phyloP scores from a whole-genome alignment of 2,888 invertebrate genomes.

The Aleiodes alternator region DNA sequence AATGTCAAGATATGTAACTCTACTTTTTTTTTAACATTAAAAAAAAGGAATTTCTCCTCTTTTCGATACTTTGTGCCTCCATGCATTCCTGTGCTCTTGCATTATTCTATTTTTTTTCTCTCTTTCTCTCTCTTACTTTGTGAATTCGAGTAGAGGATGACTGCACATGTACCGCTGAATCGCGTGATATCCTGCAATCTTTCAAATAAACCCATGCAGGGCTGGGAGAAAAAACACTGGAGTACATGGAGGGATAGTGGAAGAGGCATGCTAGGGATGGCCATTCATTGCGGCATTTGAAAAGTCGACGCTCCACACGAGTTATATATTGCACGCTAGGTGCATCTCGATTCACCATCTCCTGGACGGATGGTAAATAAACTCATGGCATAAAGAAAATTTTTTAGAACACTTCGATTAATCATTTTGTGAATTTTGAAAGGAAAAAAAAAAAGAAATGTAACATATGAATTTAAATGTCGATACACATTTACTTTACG shows the following conservation, averaged over 20 bases:
- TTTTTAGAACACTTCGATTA: slow-evolving; percentile 27
- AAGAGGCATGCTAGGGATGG: slow-evolving; percentile 41
- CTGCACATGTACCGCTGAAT: slow-evolving; percentile 43
- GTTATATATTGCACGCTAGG: slow-evolving; percentile 48
- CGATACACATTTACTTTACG: no score
- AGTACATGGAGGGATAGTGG: slow-evolving; percentile 48
- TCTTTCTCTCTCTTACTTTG: slow-evolving; percentile 18
- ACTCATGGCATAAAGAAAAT: slow-evolving; percentile 1
- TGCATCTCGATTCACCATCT: slow-evolving; percentile 38
- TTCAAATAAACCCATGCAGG: slow-evolving; percentile 49
- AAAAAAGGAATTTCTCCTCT: not conserved
- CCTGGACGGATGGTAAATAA: slow-evolving; percentile 22
- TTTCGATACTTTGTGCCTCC: slow-evolving; percentile 48
- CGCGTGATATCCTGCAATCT: slow-evolving; percentile 54
- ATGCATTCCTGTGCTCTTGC: slow-evolving; percentile 55
- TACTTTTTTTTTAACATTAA: not conserved
- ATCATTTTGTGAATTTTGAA: not conserved
- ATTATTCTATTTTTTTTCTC: slow-evolving; percentile 38
- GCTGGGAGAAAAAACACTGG: slow-evolving; percentile 5
- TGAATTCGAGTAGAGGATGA: slow-evolving; percentile 26
- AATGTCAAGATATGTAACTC: slow-evolving; percentile 1
- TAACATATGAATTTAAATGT: not conserved
- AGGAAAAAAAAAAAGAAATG: no score
- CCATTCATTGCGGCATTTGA: slow-evolving; percentile 56
- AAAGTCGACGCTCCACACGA: slow-evolving; percentile 54